Evolutionary conservation across 2,888 invertebrate species (phyloP), one percentile per base, ranked within the genome.

Genomic region (Cosmopolites sordidus): DNA sequence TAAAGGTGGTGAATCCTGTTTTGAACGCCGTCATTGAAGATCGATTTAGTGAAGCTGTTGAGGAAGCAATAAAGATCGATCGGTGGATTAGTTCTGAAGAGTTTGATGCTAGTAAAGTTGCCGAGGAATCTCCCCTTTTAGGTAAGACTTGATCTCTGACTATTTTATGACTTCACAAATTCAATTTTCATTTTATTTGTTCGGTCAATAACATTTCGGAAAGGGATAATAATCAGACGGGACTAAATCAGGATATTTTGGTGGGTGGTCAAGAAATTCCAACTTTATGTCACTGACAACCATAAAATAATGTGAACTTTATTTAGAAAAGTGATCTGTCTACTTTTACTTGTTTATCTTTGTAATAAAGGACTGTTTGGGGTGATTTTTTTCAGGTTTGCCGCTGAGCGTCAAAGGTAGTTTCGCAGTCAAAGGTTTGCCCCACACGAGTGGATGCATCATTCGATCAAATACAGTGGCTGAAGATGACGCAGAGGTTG

Each of bases 341-440:
- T n/a, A n/a, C n/a, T n/a, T n/a, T n/a, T n/a, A n/a, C n/a, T n/a
- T n/a, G n/a, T n/a, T n/a, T n/a, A n/a, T n/a, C n/a, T n/a, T n/a
- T n/a, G n/a, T n/a, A n/a, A n/a, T n/a, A n/a, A n/a, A n/a, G n/a
- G n/a, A n/a, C n/a, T n/a, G n/a, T n/a, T n/a, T n/a, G n/a, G n/a
- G n/a, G n/a, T n/a, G n/a, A n/a, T n/a, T 16, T 15, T n/a, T 92
- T 54, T 75, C 90, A 8, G 93, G 94, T 2, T 81, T 94, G 2
- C 94, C 94, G 0, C 78, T 93, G 57, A 89, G 92, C 4, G 84
- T 90, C 0, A 94, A 86, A 79, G 92, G 88, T 82, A 69, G 69
- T 44, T 63, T 68, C 40, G 65, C 65, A 16, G 64, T 69, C 8
- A 60, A 60, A 12, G 63, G 66, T 1, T 70, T 89, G 70, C 83